Evolutionary conservation across 2,797 vertebrate species (phyloP), one percentile per base, ranked within the genome.

Genomic region (Pseudochaenichthys georgianus): DNA sequence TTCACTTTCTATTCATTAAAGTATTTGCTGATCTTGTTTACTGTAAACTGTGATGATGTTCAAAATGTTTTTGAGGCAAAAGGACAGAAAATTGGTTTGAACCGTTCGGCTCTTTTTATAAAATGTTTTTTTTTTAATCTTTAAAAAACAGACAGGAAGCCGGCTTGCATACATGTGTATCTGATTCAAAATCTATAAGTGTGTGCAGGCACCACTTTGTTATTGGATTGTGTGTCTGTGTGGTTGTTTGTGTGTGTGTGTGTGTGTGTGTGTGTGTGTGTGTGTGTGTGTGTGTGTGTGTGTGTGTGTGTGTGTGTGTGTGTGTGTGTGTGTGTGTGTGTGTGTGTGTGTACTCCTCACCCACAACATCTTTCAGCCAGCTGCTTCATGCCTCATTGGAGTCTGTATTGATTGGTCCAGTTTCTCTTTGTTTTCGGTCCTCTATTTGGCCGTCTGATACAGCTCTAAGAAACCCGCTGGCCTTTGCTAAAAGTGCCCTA

Each of bases 331-430:
- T 67, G 77, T 43, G n/a, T n/a, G n/a, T n/a, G n/a, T n/a, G n/a
- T n/a, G n/a, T n/a, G n/a, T n/a, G n/a, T n/a, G n/a, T n/a, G 55
- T 13, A n/a, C 57, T 62, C 57, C 59, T 79, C 38, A 64, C 43
- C 67, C 48, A 41, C 50, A 62, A 82, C 75, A 76, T 79, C 82
- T 89, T 79, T 91, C 83, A 89, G 76, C 81, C 69, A 68, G 86
- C 87, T 88, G 89, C 92, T 93, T 94, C 93, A 93, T 93, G 94
- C 89, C 92, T 93, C 91, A 92, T 93, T 94, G 93, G 88, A 90
- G 90, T 87, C 78, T 67, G 77, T 94, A 95, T 95, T 90, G 94
- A 95, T 94, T 89, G 92, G 87, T 89, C 92, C 87, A 83, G 79
- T 92, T 94, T 92, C 90, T 93, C 92, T 94, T 94, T 94, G 94